Percentiles rank a stretch among this genome's conserved stretches.
These are phyloP conservation scores for Danio aesculapii DNA, from an alignment of 2,797 vertebrate genomes.

Conservation along the genomic window DNA sequence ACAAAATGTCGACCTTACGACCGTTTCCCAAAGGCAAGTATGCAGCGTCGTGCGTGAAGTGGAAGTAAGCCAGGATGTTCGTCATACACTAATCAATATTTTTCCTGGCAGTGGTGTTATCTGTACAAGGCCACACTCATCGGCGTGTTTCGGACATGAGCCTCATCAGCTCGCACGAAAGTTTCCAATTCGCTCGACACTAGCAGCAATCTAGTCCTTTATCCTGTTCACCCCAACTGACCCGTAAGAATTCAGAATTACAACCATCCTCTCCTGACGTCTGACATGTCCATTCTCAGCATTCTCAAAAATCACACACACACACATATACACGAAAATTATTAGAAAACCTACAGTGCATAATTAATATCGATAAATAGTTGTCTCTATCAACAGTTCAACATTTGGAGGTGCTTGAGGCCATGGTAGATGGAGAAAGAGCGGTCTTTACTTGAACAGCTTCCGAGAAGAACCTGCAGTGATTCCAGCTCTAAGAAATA, in stretches of 20 bases:
- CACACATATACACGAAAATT: conserved; percentile 50
- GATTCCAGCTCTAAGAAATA: conserved; percentile 72
- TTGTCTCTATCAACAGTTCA: conserved; percentile 57
- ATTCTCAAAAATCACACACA: conserved; percentile 17
- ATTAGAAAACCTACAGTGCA: conserved; percentile 65
- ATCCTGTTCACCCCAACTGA: conserved; percentile 61
- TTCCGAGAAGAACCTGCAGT: conserved; percentile 43
- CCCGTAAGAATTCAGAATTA: conserved; percentile 55
- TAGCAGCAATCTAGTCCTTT: conserved; percentile 45
- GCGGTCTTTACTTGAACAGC: conserved; percentile 35
- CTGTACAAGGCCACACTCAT: conserved; percentile 57
- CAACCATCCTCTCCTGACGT: conserved; percentile 32
- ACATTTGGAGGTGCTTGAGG: conserved; percentile 63
- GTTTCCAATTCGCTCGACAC: conserved; percentile 23
- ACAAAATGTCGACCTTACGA: conserved; percentile 47
- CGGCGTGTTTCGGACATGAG: conserved; percentile 55
- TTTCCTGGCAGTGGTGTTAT: conserved; percentile 70
- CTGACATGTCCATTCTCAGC: conserved; percentile 15
- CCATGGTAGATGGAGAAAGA: conserved; percentile 37
- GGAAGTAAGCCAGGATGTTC: conserved; percentile 75
- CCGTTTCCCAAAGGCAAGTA: conserved; percentile 55
- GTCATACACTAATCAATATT: conserved; percentile 67
- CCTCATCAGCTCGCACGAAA: conserved; percentile 69
- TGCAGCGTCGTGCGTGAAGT: conserved; percentile 60
- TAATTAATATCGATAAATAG: conserved; percentile 60